Percentiles rank a stretch among this genome's conserved stretches.
phyloP scores from a whole-genome alignment of 2,797 vertebrate species.

The Enteromius argenteus region DNA sequence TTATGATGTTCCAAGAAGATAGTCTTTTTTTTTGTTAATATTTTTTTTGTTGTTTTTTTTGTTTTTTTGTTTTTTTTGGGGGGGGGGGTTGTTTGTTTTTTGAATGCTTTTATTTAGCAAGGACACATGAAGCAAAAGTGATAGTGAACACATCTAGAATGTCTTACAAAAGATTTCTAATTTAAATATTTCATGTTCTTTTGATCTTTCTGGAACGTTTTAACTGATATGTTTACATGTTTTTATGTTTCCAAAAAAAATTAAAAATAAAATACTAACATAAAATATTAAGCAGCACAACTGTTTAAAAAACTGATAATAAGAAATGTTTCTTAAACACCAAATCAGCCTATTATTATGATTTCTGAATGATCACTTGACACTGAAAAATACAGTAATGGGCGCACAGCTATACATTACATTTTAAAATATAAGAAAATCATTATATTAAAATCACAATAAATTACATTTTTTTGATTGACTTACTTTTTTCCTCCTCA shows the following conservation, averaged over 20 bases:
- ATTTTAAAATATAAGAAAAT: too few relatives aligned
- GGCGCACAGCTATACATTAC: too few relatives aligned
- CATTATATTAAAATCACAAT: neutral
- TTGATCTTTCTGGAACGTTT: neutral
- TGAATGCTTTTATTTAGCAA: neutral
- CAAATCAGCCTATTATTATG: neutral
- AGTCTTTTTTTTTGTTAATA: neutral
- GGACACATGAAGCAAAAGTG: neutral
- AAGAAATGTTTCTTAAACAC: neutral
- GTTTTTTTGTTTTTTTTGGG: too few relatives aligned
- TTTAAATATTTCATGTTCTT: neutral
- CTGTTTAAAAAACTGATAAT: neutral
- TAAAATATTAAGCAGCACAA: neutral
- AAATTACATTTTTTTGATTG: neutral
- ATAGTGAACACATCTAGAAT: neutral
- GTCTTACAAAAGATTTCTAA: neutral
- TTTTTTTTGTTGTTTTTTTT: too few relatives aligned
- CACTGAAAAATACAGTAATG: neutral
- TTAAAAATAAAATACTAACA: neutral
- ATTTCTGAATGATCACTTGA: neutral
- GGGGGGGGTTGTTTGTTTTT: too few relatives aligned
- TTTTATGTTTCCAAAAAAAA: too few relatives aligned
- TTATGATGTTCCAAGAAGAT: neutral
- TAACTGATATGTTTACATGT: too few relatives aligned
- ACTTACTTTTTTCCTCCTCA: neutral